Evolutionary conservation across 2,113 vertebrate genomes (phyloP).

Genomic region (Irena cyanogastra): DNA sequence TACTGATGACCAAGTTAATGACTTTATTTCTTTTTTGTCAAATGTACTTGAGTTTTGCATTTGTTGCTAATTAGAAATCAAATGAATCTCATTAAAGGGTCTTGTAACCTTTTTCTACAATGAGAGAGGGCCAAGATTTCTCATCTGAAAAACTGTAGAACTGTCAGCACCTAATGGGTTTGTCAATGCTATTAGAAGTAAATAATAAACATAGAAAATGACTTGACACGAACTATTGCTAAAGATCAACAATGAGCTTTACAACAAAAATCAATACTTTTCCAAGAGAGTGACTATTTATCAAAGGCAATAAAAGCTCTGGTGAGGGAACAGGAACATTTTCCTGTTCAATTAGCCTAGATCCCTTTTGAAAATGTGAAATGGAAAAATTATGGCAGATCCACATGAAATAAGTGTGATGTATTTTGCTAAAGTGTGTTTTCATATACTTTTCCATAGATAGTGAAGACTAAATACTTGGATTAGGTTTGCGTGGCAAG

Average conservation of each 20-base stretch:
- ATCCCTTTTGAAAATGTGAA: not conserved
- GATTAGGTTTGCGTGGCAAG: accelerated
- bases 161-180: slow-evolving; percentile 39
- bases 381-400: not conserved
- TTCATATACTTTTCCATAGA: not conserved
- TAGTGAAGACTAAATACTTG: not conserved
- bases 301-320: not conserved
- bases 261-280: slow-evolving; percentile 42
- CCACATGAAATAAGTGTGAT: not conserved
- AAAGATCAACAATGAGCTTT: not conserved
- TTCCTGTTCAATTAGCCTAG: not conserved
- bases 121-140: slow-evolving; percentile 17
- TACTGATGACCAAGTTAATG: slow-evolving; percentile 1
- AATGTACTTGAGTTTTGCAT: slow-evolving; percentile 45
- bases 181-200: slow-evolving; percentile 39
- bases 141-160: slow-evolving; percentile 11
- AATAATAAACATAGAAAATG: slow-evolving; percentile 66
- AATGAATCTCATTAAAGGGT: slow-evolving; percentile 43
- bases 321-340: not conserved
- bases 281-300: slow-evolving; percentile 8
- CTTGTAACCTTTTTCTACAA: slow-evolving; percentile 9
- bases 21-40: slow-evolving; percentile 57
- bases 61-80: slow-evolving; percentile 59
- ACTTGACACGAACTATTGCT: slow-evolving; percentile 40
- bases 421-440: not conserved